Evolutionary conservation across 2,888 invertebrate genomes (phyloP).

Genomic region (Athrips mouffetella): DNA sequence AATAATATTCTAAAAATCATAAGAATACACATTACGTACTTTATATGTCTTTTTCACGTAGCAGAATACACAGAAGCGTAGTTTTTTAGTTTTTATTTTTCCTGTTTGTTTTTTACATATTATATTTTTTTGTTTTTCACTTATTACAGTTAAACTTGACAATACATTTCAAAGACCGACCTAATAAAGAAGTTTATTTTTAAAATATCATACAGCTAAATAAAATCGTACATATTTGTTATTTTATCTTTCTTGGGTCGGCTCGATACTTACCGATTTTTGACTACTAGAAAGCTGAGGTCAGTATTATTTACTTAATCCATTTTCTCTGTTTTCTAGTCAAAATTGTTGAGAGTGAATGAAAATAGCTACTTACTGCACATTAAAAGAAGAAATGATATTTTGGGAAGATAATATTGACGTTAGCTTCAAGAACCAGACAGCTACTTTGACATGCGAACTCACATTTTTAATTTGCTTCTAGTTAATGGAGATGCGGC

Average conservation of each 20-base stretch:
- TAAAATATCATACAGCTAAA: too few species aligned
- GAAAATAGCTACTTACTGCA: too few species aligned
- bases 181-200: not conserved
- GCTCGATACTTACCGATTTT: too few species aligned
- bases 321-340: too few species aligned
- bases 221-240: too few species aligned
- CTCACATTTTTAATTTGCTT: constrained; percentile 70
- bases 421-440: constrained; percentile 7
- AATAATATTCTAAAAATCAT: constrained; percentile 20
- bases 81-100: constrained; percentile 20
- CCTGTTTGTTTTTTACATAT: constrained; percentile 22
- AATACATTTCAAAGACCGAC: not conserved
- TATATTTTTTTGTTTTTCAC: constrained; percentile 30
- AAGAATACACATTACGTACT: constrained; percentile 18
- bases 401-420: too few species aligned
- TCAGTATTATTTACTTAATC: too few species aligned
- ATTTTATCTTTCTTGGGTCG: too few species aligned
- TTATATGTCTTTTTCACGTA: constrained; percentile 43
- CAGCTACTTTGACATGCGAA: constrained; percentile 42
- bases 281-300: too few species aligned
- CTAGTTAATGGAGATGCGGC: constrained; percentile 71
- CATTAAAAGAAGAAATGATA: too few species aligned
- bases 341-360: too few species aligned
- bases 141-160: constrained; percentile 14
- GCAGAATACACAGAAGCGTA: constrained; percentile 19